Evolutionary conservation across 2,888 invertebrate species (phyloP).

Genomic region (Synanthedon andrenaeformis): DNA sequence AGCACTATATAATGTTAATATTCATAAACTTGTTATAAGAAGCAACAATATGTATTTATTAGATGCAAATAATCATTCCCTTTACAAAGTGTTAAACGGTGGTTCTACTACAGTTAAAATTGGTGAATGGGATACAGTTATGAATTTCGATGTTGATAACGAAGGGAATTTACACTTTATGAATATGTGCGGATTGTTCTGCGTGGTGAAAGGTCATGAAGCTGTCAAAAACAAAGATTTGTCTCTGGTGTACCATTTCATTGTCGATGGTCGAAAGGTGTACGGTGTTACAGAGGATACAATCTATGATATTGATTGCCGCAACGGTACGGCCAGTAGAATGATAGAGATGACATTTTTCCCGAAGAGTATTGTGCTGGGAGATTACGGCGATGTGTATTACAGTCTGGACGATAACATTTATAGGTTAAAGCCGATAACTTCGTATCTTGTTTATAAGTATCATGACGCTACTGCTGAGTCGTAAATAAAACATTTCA

Average conservation of each 20-base stretch:
- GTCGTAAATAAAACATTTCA: neutral
- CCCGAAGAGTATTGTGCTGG: constrained; percentile 44
- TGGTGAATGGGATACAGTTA: constrained; percentile 37
- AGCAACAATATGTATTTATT: constrained; percentile 49
- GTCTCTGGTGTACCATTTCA: constrained; percentile 6
- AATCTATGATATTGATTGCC: constrained; percentile 42
- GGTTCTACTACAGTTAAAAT: constrained; percentile 28
- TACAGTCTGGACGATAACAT: constrained; percentile 40
- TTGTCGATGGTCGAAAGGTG: constrained; percentile 30
- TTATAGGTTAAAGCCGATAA: constrained; percentile 44
- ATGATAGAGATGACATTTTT: constrained; percentile 34
- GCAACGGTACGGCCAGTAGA: constrained; percentile 43
- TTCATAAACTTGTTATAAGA: constrained; percentile 47
- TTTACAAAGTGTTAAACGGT: constrained; percentile 43
- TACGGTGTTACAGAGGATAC: constrained; percentile 38
- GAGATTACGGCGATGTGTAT: constrained; percentile 56
- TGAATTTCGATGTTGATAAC: constrained; percentile 51
- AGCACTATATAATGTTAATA: constrained; percentile 50
- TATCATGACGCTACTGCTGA: neutral
- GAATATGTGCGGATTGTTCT: constrained; percentile 51
- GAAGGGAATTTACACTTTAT: constrained; percentile 43
- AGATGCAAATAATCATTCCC: constrained; percentile 51
- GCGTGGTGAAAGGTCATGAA: constrained; percentile 30
- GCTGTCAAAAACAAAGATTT: constrained; percentile 33
- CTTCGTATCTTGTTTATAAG: constrained; percentile 44